These are phyloP conservation scores for Trachythela sp. DNA, from an alignment of 64 coral and sea anemone genomes.

Conservation along the genomic window DNA sequence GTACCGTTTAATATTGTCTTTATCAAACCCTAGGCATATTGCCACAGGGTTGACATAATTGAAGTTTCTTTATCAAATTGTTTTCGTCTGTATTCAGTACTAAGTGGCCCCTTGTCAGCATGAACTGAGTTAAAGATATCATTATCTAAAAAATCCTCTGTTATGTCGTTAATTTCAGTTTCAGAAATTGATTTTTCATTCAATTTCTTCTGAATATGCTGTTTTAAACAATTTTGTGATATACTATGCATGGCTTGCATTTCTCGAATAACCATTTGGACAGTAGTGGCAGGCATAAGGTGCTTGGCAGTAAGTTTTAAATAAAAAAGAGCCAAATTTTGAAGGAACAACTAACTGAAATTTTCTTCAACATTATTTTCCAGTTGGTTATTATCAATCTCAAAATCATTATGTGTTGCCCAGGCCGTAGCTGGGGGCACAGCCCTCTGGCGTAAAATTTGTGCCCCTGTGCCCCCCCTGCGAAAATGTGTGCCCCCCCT, in stretches of 20 bases:
- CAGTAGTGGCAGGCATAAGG: not conserved
- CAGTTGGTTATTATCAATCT: not conserved
- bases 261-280: not conserved
- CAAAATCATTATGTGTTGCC: not conserved
- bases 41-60: not conserved
- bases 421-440: too few relatives aligned
- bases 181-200: not conserved
- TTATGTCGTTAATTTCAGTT: not conserved
- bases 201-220: not conserved
- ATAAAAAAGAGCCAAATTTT: constrained; percentile 1
- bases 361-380: not conserved
- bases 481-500: too few relatives aligned
- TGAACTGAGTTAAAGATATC: not conserved
- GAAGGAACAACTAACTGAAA: not conserved
- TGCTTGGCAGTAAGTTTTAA: not conserved
- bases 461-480: too few relatives aligned
- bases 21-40: not conserved
- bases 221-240: not conserved
- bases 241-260: not conserved
- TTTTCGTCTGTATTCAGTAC: constrained; percentile 1
- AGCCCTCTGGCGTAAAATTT: too few relatives aligned
- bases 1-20: not conserved
- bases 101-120: not conserved
- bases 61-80: not conserved
- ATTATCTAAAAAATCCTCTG: not conserved